These are phyloP conservation scores for Apteryx owenii DNA, from an alignment of 2,113 vertebrate species.

Conservation along the genomic window DNA sequence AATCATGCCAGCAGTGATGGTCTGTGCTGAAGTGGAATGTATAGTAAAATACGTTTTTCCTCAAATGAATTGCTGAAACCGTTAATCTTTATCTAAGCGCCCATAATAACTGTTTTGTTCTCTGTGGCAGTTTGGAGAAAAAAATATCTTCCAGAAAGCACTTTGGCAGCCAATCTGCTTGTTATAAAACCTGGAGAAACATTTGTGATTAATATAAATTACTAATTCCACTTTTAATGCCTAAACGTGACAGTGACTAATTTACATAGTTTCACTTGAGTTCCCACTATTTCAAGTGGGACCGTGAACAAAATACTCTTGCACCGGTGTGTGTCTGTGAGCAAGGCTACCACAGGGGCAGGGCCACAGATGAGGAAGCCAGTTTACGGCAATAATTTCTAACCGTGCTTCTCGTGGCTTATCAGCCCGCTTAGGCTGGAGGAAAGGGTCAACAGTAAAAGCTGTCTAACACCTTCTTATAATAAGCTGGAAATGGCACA, in stretches of 20 bases:
- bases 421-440: fast-evolving
- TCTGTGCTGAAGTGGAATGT: slow-evolving; percentile 72
- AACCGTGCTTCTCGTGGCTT: not conserved
- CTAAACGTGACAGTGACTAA: slow-evolving; percentile 75
- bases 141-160: slow-evolving; percentile 77
- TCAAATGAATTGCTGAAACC: slow-evolving; percentile 80
- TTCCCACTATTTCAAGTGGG: slow-evolving; percentile 53
- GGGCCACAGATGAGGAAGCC: not conserved
- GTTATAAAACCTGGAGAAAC: slow-evolving; percentile 81
- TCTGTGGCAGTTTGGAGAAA: slow-evolving; percentile 62
- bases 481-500: fast-evolving
- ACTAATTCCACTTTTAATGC: slow-evolving; percentile 78
- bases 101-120: slow-evolving; percentile 77
- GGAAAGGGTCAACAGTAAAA: not conserved
- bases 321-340: not conserved
- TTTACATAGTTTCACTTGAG: slow-evolving; percentile 70
- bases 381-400: not conserved
- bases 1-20: slow-evolving; percentile 72
- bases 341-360: not conserved
- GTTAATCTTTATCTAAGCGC: slow-evolving; percentile 88
- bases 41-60: slow-evolving; percentile 77
- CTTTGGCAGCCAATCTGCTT: slow-evolving; percentile 76
- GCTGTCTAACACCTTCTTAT: not conserved
- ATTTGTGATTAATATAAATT: slow-evolving; percentile 82
- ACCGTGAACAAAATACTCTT: not conserved